Evolutionary conservation across 2,797 vertebrate genomes (phyloP), one percentile per base, ranked within the genome.

Genomic region (Hozukius guyotensis): DNA sequence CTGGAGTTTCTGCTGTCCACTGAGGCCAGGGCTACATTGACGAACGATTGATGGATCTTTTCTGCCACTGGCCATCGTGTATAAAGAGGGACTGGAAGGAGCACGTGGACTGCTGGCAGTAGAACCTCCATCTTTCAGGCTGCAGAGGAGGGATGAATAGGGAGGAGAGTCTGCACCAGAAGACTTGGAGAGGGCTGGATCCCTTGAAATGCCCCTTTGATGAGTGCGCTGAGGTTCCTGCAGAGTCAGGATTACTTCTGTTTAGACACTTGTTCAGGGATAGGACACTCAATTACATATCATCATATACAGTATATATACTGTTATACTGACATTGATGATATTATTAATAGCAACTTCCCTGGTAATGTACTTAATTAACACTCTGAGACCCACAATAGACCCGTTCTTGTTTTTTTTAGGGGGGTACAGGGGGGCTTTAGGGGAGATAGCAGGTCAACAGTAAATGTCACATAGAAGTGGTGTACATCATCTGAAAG

Each of bases 171-270:
- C 88, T 79, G 84, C 75, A 82, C 69, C 83, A 75, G 84, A 83
- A 57, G 69, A 82, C 81, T 85, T 87, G 53, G 75, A 84, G 53
- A 70, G 29, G 36, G 29, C 68, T n/a, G 66, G 72, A 78, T 93
- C 90, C 75, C 85, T 89, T 86, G 87, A 89, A 82, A 71, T 89
- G 42, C 76, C 77, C 72, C 89, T 87, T 77, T 72, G 78, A 86
- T 90, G 85, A 80, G 61, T 72, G 55, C 82, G 88, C 77, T 91
- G 89, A 82, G 80, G 72, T 84, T 93, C 92, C 93, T 94, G 85
- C 49, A 79, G 42, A 83, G 29, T 55, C 27, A 60, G 70, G 10
- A 60, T 27, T 27, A 77, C 4, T 78, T 63, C 13, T 5, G 55
- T 67, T 75, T 69, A 52, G 52, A 63, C 32, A 31, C 22, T 65